A percentile compares a stretch with the other conserved stretches of the same genome.
Conservation (phyloP, 2,888 invertebrate species). For the Synergus laeviventris region DNA sequence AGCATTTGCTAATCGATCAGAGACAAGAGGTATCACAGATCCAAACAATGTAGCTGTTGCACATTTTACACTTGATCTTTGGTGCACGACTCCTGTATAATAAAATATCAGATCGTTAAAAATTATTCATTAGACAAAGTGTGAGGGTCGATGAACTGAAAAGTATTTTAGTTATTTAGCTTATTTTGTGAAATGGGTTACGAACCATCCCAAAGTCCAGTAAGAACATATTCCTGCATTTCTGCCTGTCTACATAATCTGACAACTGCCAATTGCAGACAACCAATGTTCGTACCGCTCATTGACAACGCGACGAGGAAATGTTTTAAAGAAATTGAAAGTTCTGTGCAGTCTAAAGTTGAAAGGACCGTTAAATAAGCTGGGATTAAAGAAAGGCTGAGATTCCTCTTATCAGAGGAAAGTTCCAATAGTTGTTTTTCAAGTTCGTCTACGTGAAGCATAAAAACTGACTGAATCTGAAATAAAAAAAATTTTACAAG, state of each 20-base stretch:
- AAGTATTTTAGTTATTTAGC: not conserved
- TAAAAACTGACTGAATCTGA: constrained; percentile 79
- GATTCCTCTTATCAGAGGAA: constrained; percentile 76
- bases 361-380: constrained; percentile 80
- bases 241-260: constrained; percentile 77
- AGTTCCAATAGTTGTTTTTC: constrained; percentile 80
- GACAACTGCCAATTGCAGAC: constrained; percentile 78
- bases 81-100: constrained; percentile 80
- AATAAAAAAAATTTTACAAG: constrained; percentile 26
- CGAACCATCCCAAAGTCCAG: constrained; percentile 83
- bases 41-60: constrained; percentile 81
- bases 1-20: constrained; percentile 78
- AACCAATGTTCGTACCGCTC: constrained; percentile 77
- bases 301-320: constrained; percentile 77
- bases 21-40: constrained; percentile 78
- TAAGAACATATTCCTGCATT: constrained; percentile 80
- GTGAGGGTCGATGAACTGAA: not conserved
- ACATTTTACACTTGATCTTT: constrained; percentile 79
- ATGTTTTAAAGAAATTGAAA: constrained; percentile 80
- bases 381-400: constrained; percentile 80
- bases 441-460: constrained; percentile 79
- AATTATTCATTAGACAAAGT: not conserved
- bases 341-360: constrained; percentile 76
- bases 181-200: constrained; percentile 46
- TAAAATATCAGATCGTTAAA: not conserved